Conservation (phyloP, 2,797 vertebrate species). For the Labeo calbasu region DNA sequence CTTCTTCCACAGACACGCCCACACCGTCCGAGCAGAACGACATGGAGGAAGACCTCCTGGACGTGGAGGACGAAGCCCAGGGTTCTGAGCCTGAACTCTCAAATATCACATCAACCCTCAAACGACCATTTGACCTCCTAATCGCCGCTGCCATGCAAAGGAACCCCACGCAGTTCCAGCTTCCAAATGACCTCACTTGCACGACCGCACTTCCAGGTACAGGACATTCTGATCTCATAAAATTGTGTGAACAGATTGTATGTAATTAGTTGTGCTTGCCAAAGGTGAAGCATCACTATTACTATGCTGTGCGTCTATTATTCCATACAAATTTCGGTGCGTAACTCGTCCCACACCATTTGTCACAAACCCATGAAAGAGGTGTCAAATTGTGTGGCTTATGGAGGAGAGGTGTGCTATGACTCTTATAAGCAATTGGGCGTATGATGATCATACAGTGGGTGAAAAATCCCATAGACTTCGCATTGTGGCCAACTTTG, state of each 20-base stretch:
- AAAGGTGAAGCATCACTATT: too few species aligned
- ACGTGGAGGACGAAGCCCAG: conserved; percentile 90
- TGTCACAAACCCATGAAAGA: too few species aligned
- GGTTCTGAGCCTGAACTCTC: conserved; percentile 85
- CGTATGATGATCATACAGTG: too few species aligned
- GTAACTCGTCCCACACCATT: too few species aligned
- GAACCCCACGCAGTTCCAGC: conserved; percentile 96
- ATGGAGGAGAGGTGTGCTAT: too few species aligned
- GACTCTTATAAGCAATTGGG: too few species aligned
- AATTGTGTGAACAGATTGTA: background rate
- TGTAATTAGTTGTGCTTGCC: background rate
- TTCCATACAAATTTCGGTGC: too few species aligned
- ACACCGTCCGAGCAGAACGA: conserved; percentile 95
- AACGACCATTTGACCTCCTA: conserved; percentile 94
- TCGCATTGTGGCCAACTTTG: too few species aligned
- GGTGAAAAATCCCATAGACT: too few species aligned
- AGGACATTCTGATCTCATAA: conserved; percentile 41
- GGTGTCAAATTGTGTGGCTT: too few species aligned
- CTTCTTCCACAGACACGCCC: conserved; percentile 90
- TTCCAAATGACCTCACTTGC: conserved; percentile 96
- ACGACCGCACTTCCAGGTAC: conserved; percentile 95
- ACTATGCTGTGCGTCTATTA: too few species aligned
- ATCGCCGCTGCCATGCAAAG: conserved; percentile 97
- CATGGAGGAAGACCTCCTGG: conserved; percentile 88
- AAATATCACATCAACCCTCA: conserved; percentile 78